Conservation (phyloP, 1,140 invertebrate genomes). For the Heterodera carotae region DNA sequence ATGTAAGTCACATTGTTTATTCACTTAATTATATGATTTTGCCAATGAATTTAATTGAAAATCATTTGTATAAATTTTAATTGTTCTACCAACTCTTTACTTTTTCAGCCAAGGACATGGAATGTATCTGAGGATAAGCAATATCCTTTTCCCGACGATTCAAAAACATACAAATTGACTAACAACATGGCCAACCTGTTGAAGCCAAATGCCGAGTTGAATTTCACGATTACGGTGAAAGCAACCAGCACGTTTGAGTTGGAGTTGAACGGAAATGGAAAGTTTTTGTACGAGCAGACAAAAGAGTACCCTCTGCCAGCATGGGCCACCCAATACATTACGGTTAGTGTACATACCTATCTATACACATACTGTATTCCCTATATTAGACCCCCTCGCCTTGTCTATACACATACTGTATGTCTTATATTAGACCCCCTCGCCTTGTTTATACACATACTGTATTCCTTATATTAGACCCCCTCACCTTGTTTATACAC, state of each 20-base stretch:
- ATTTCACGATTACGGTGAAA: not conserved
- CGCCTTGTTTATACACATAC: too few species aligned
- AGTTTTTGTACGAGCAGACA: not conserved
- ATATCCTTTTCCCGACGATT: not conserved
- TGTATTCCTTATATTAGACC: too few species aligned
- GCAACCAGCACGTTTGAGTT: not conserved
- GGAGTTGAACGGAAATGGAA: not conserved
- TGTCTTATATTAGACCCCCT: too few species aligned
- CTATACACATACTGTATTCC: not conserved
- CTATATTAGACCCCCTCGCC: too few species aligned
- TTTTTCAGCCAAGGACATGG: not conserved
- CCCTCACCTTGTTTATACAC: too few species aligned
- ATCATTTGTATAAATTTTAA: too few species aligned
- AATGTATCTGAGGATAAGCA: not conserved
- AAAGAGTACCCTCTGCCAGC: not conserved
- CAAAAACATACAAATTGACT: too few species aligned
- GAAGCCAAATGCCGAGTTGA: not conserved
- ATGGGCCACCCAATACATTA: not conserved
- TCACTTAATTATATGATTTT: too few species aligned
- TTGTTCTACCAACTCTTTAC: not conserved
- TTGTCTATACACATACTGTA: too few species aligned
- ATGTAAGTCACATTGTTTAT: not conserved
- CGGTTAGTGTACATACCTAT: not conserved
- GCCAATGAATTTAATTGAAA: too few species aligned
- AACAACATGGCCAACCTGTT: not conserved